phyloP scores from a whole-genome alignment of 1,140 invertebrate species.

The Tetranychus cinnabarinus region DNA sequence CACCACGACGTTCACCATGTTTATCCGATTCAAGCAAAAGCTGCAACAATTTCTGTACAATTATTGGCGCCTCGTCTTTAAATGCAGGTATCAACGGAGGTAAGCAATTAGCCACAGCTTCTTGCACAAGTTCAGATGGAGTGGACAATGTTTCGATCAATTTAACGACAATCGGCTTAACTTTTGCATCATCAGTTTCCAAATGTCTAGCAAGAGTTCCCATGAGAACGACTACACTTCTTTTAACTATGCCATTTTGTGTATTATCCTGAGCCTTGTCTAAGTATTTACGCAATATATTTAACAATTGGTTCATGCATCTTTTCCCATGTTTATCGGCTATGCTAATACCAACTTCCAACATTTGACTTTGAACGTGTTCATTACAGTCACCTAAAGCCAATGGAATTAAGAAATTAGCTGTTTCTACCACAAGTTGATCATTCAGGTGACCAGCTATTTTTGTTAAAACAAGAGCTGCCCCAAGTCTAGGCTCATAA shows the following conservation, averaged over 20 bases:
- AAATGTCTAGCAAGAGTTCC: constrained; percentile 84
- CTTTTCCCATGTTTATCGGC: constrained; percentile 75
- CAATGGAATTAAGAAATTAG: constrained; percentile 54
- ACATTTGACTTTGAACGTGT: constrained; percentile 64
- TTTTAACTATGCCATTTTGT: constrained; percentile 72
- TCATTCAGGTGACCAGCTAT: constrained; percentile 42
- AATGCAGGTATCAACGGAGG: constrained; percentile 76
- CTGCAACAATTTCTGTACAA: constrained; percentile 65
- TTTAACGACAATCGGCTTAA: constrained; percentile 70
- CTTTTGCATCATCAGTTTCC: constrained; percentile 64
- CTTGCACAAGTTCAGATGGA: constrained; percentile 92
- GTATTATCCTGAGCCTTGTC: constrained; percentile 68
- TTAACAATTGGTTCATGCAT: constrained; percentile 9
- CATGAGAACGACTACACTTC: constrained; percentile 89
- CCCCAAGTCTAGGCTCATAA: constrained; percentile 65
- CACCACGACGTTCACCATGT: constrained; percentile 73
- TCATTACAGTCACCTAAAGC: constrained; percentile 63
- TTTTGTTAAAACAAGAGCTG: constrained; percentile 51
- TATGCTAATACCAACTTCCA: constrained; percentile 66
- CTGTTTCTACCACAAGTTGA: constrained; percentile 38
- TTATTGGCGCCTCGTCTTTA: constrained; percentile 58
- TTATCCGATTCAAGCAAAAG: constrained; percentile 75
- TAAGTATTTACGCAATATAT: constrained; percentile 64
- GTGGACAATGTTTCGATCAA: constrained; percentile 76
- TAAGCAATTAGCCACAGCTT: constrained; percentile 87